phyloP scores from a whole-genome alignment of 1,140 invertebrate species.

The Calosoma granatense region DNA sequence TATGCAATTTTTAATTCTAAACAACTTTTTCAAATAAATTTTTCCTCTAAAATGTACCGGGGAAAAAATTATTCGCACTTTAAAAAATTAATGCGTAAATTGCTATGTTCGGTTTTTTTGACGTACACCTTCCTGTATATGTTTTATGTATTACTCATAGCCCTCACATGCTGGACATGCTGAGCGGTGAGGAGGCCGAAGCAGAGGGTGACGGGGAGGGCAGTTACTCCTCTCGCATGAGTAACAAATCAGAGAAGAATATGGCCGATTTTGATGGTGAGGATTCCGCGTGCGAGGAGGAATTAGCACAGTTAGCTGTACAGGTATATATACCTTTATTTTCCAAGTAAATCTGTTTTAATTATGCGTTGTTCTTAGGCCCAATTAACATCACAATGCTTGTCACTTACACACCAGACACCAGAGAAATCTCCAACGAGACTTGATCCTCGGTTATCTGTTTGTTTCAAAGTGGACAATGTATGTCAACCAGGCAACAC shows the following conservation, averaged over 20 bases:
- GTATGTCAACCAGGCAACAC: slow-evolving; percentile 84
- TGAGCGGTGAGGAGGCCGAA: slow-evolving; percentile 59
- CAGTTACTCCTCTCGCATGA: slow-evolving; percentile 77
- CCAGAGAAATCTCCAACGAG: slow-evolving; percentile 12
- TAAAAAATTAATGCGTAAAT: no score
- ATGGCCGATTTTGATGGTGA: slow-evolving; percentile 92
- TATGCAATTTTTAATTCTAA: no score
- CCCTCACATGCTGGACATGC: slow-evolving; percentile 47
- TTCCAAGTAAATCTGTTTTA: neutral
- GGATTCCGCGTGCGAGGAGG: slow-evolving; percentile 79
- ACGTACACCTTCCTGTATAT: no score
- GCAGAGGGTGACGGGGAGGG: slow-evolving; percentile 40
- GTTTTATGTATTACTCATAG: no score
- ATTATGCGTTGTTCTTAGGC: neutral
- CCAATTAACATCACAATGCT: slow-evolving; percentile 15
- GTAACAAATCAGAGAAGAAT: slow-evolving; percentile 90
- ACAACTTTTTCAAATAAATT: no score
- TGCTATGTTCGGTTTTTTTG: no score
- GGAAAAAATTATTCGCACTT: no score
- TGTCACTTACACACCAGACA: slow-evolving; percentile 3
- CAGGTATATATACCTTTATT: slow-evolving; percentile 32
- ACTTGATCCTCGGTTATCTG: slow-evolving; percentile 31
- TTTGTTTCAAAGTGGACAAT: slow-evolving; percentile 59
- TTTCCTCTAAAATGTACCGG: no score
- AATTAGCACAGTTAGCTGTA: slow-evolving; percentile 66